A percentile compares a stretch with the other conserved stretches of the same genome.
phyloP scores from a whole-genome alignment of 2,113 vertebrate genomes.

The Ctenodactylus gundi region DNA sequence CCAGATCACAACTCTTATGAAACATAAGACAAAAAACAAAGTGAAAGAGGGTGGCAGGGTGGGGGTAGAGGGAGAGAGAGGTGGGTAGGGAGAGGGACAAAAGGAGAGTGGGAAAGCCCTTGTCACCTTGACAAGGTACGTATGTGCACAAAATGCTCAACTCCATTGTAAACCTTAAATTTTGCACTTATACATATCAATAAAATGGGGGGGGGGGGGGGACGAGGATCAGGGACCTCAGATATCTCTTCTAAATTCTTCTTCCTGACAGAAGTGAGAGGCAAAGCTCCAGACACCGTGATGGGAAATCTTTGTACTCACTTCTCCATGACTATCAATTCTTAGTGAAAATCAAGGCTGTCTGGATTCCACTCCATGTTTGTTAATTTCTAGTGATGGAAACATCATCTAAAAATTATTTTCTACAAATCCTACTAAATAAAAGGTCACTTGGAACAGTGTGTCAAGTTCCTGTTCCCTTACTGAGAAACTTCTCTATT shows the following conservation, averaged over 20 bases:
- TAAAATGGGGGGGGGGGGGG: too few relatives aligned
- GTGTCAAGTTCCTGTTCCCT: background rate
- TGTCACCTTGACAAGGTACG: too few relatives aligned
- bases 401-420: constrained; percentile 7
- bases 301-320: background rate
- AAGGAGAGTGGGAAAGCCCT: too few relatives aligned
- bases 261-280: background rate
- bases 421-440: background rate
- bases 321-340: background rate
- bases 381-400: background rate
- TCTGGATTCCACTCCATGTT: background rate
- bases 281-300: background rate
- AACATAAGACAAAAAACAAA: too few relatives aligned
- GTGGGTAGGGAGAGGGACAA: too few relatives aligned
- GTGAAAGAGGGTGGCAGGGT: too few relatives aligned
- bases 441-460: background rate
- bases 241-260: background rate
- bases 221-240: background rate
- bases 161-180: too few relatives aligned
- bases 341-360: background rate
- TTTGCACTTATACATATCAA: too few relatives aligned
- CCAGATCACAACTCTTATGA: too few relatives aligned
- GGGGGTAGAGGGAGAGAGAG: too few relatives aligned
- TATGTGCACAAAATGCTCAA: too few relatives aligned
- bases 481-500: background rate